Percentiles rank a stretch among this genome's conserved stretches.
These are phyloP conservation scores for Alentia gelatinosa DNA, from an alignment of 2,888 invertebrate genomes.

Conservation along the genomic window DNA sequence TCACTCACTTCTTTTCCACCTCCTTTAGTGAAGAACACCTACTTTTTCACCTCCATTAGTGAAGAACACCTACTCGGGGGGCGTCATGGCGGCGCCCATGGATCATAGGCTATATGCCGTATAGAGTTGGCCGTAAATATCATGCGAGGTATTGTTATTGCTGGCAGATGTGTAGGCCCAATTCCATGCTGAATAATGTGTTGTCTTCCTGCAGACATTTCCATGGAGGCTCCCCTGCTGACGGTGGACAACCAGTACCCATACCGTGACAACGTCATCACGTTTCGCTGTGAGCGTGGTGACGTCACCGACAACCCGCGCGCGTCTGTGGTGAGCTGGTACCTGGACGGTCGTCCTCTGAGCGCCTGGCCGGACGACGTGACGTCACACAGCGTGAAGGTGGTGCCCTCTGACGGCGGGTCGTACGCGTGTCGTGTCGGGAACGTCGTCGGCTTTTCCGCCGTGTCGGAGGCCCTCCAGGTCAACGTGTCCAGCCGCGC, in stretches of 20 bases:
- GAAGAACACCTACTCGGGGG: no score
- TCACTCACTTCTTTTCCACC: no score
- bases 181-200: no score
- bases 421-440: not conserved
- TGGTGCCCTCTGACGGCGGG: not conserved
- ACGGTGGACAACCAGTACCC: not conserved
- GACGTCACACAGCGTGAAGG: not conserved
- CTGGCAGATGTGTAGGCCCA: no score
- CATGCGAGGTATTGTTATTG: no score
- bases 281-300: not conserved
- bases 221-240: not conserved
- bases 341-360: not conserved
- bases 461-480: not conserved
- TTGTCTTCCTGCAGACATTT: not conserved
- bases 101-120: no score
- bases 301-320: not conserved
- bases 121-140: no score
- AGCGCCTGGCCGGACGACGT: not conserved
- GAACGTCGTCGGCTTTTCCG: not conserved
- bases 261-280: not conserved
- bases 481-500: not conserved
- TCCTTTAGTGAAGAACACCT: no score
- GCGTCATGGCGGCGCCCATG: no score
- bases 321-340: not conserved
- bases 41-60: no score